Percentiles rank a stretch among this genome's conserved stretches.
Evolutionary conservation across 2,113 vertebrate species (phyloP).

Genomic region (Aspidoscelis tigris): DNA sequence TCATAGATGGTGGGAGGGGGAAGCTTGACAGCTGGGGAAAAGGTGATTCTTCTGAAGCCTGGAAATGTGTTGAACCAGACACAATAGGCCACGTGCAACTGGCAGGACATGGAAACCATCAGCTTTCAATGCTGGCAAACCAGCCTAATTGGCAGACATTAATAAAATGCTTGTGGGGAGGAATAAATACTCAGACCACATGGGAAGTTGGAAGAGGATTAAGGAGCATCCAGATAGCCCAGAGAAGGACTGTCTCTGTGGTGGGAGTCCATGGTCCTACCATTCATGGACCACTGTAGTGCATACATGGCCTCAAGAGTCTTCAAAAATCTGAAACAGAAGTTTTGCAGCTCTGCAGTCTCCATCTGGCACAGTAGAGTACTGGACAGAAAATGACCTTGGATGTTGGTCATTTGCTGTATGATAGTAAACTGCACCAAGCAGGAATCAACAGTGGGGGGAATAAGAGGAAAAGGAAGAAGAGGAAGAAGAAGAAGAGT

Average conservation of each 20-base stretch:
- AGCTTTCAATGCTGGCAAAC: background rate
- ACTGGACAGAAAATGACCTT: too few species aligned
- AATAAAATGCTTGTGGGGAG: too few species aligned
- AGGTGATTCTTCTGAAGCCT: background rate
- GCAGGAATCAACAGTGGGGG: background rate
- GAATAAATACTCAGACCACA: background rate
- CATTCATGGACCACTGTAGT: too few species aligned
- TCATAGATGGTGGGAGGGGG: background rate
- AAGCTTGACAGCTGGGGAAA: background rate
- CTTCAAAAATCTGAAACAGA: too few species aligned
- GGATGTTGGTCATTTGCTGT: too few species aligned
- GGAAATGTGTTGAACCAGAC: background rate
- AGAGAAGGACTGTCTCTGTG: too few species aligned
- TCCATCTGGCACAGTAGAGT: too few species aligned
- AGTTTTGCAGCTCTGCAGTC: too few species aligned
- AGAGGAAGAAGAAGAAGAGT: too few species aligned
- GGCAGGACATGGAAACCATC: background rate
- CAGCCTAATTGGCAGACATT: background rate
- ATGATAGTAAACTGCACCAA: too few species aligned
- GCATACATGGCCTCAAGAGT: too few species aligned
- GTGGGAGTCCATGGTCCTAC: too few species aligned
- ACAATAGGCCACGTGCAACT: background rate
- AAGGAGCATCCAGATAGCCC: background rate
- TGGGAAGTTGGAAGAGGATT: background rate
- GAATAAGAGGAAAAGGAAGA: background rate